Conservation (phyloP, 2,113 vertebrate genomes). For the Agelaius phoeniceus region DNA sequence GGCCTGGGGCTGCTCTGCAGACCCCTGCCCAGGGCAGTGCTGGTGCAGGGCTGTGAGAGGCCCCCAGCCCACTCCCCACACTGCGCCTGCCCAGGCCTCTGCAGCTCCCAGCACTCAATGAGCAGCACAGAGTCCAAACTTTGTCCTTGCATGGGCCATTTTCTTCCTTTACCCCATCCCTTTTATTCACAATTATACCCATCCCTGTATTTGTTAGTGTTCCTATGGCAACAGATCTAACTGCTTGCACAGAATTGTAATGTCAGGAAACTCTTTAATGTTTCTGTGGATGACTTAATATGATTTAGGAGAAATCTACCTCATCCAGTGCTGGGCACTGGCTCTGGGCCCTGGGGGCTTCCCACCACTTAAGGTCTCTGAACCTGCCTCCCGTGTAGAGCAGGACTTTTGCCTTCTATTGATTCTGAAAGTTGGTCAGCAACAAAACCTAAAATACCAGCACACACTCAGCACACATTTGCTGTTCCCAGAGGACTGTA, state of each 20-base stretch:
- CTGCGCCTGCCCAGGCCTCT: fast-evolving
- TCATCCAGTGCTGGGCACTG: background rate
- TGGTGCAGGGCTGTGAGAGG: background rate
- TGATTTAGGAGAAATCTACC: background rate
- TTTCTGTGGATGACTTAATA: slow-evolving; percentile 28
- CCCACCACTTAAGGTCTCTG: background rate
- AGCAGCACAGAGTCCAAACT: background rate
- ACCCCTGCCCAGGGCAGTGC: background rate
- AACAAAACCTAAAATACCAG: background rate
- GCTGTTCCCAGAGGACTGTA: background rate
- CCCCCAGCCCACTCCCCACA: background rate
- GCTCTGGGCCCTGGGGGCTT: background rate
- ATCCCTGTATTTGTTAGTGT: slow-evolving; percentile 43
- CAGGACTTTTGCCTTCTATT: background rate
- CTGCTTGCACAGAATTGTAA: slow-evolving; percentile 39
- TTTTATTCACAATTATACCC: background rate
- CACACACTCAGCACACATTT: background rate
- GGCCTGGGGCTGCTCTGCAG: background rate
- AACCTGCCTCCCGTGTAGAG: background rate
- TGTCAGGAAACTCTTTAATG: slow-evolving; percentile 43
- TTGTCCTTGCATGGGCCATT: background rate
- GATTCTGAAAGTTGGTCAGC: background rate
- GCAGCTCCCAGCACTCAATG: fast-evolving
- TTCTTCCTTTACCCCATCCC: background rate
- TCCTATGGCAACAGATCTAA: slow-evolving; percentile 49